Base-by-base conservation (phyloP, 1,140 invertebrate genomes). In the Araneus ventricosus region DNA sequence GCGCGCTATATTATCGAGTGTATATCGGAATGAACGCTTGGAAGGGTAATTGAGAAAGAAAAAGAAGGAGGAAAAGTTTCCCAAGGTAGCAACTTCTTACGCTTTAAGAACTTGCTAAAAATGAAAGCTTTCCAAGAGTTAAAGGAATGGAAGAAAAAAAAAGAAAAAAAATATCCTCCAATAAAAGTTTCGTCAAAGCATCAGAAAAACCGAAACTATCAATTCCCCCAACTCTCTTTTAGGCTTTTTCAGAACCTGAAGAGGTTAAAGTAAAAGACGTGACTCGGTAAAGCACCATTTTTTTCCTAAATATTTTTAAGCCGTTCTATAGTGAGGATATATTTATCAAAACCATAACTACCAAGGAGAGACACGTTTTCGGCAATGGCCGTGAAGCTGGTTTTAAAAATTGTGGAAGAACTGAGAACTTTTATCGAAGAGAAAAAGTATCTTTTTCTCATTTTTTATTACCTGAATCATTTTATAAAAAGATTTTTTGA, bases 291-390 rank as follows among this genome's bases (percentile, higher is more conserved):
- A 82, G 22, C n/a, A 45, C 10, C 41, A 24, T 45, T 84, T 84
- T 84, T 52, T 84, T 84, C 6, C 17, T 52, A 14, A 84, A 27
- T 24, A 84, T 52, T 84, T 84, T 84, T 45, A 84, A 27, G n/a
- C 39, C 41, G 4, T 75, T 52, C 14, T 34, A 84, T 27, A 34
- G n/a, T 27, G 39, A 7, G 41, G 41, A 52, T 84, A 45, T 84
- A 84, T 84, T 84, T 84, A 84, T 84, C 80, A 84, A 84, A 84
- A 84, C 45, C 80, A n/a, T 84, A 84, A 84, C 80, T 84, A 45
- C 41, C 39, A 8, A 27, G 24, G 27, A 0, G 30, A 52, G 39
- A 10, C 80, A 84, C 80, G 27, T 84, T 84, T 84, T 20, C 34
- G 24, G 41, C 39, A 45, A 52, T 45, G 45, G 22, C 24, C 45